Conservation (phyloP, 1,140 invertebrate species). For the Steinernema feltiae region DNA sequence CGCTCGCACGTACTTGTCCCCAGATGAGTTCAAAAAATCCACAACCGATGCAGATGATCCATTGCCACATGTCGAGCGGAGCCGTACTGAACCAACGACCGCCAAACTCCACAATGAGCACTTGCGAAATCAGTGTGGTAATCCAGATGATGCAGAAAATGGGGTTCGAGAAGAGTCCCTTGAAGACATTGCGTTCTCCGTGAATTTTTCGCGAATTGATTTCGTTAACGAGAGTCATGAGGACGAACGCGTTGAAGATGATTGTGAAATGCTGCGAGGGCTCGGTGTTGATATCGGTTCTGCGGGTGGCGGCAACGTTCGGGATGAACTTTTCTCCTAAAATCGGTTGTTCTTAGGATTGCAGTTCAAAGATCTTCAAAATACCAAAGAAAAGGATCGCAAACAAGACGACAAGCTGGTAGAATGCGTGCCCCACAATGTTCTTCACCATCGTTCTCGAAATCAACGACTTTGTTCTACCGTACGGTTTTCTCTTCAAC, state of each 20-base stretch:
- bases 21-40: conserved; percentile 88
- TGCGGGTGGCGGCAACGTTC: conserved; percentile 75
- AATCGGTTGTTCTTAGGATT: not conserved
- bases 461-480: conserved; percentile 94
- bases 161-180: conserved; percentile 87
- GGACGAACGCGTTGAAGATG: conserved; percentile 98
- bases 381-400: conserved; percentile 77
- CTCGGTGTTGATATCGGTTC: conserved; percentile 68
- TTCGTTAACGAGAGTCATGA: conserved; percentile 99
- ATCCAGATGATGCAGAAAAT: conserved; percentile 98
- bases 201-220: conserved; percentile 99
- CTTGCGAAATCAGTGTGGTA: conserved; percentile 82
- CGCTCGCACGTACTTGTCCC: conserved; percentile 72
- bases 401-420: conserved; percentile 92
- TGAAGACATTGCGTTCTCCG: conserved; percentile 88
- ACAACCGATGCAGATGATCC: conserved; percentile 96
- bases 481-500: conserved; percentile 88
- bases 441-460: conserved; percentile 99
- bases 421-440: conserved; percentile 90
- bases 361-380: conserved; percentile 5
- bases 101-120: conserved; percentile 92
- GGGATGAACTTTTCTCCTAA: conserved; percentile 30
- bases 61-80: conserved; percentile 81
- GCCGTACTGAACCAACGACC: conserved; percentile 90
- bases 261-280: conserved; percentile 95